phyloP scores from a whole-genome alignment of 2,797 vertebrate species.

The Sylvilagus floridanus region DNA sequence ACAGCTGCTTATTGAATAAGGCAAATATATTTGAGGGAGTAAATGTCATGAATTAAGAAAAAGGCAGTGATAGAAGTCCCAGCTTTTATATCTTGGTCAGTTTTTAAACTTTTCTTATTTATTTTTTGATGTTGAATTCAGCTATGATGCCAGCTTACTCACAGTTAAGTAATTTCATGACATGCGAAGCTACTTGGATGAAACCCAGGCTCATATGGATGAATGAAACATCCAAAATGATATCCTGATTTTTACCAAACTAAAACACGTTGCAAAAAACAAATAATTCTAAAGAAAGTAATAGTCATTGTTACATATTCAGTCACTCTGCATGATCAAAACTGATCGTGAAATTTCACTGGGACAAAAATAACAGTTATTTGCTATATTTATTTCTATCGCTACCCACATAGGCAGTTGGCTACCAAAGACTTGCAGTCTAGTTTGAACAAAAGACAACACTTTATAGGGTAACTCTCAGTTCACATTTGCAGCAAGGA shows the following conservation, averaged over 20 bases:
- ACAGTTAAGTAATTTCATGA: background rate
- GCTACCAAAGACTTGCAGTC: background rate
- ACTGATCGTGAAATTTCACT: background rate
- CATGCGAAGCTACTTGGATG: background rate
- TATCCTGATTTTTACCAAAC: slow-evolving; percentile 51
- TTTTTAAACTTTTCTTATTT: background rate
- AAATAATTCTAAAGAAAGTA: slow-evolving; percentile 63
- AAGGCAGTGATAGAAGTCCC: background rate
- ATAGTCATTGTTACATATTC: slow-evolving; percentile 20
- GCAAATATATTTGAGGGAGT: slow-evolving; percentile 80
- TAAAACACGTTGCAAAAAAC: slow-evolving; percentile 64
- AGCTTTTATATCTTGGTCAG: background rate
- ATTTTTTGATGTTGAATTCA: background rate
- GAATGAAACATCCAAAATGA: slow-evolving; percentile 52
- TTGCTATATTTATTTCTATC: background rate
- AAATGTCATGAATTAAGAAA: slow-evolving; percentile 67
- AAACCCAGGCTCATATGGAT: slow-evolving; percentile 59
- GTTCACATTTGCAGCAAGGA: background rate
- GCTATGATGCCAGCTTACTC: background rate
- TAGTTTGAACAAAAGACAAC: background rate
- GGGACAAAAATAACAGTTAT: background rate
- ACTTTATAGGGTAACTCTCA: background rate
- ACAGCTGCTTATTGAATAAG: slow-evolving; percentile 88
- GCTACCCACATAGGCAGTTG: background rate
- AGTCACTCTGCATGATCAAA: background rate